Base-by-base conservation (phyloP, 2,113 vertebrate genomes). In the Centropus unirufus region DNA sequence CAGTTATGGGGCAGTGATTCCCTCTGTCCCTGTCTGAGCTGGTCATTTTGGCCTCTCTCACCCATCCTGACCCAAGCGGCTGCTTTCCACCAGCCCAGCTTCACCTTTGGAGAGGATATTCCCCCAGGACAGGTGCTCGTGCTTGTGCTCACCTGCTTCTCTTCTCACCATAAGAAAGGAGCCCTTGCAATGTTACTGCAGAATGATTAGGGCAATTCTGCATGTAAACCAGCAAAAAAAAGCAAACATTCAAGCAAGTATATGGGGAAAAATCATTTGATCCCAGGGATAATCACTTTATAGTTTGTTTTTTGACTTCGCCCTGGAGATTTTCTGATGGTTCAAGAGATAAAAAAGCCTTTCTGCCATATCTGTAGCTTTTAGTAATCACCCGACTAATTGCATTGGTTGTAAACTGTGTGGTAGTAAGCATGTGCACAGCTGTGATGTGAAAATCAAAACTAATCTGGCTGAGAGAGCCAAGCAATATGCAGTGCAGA, bases 401-500 rank as follows among this genome's bases (percentile, higher is more conserved):
- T 87, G 73, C 69, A 26, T 18, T 67, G 77, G 68, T 89, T 84
- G 55, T 89, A 93, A 93, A 66, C 47, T 22, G 20, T 9, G 80
- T 19, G 57, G 51, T 64, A 73, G 88, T 39, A 61, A 89, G 61
- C 36, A 3, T 13, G n/a, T 44, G 57, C 70, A 16, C 75, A 46
- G 74, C 66, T 72, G 83, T 15, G 62, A 46, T 94, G 94, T 69
- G 91, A 49, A 57, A 76, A 68, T 47, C 83, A 68, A 66, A 64
- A 84, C 84, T 82, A 36, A 49, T 87, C 24, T 39, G 49, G 70
- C 84, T 14, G 27, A 57, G 74, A 64, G 81, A 89, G 81, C 77
- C 66, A 17, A 69, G 81, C 91, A 72, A 76, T 91, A 40, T n/a
- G 80, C 74, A 68, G 49, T 24, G 92, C 77, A 96, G 73, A 46